phyloP scores from a whole-genome alignment of 1,140 invertebrate genomes.

The Diorhabda sublineata region DNA sequence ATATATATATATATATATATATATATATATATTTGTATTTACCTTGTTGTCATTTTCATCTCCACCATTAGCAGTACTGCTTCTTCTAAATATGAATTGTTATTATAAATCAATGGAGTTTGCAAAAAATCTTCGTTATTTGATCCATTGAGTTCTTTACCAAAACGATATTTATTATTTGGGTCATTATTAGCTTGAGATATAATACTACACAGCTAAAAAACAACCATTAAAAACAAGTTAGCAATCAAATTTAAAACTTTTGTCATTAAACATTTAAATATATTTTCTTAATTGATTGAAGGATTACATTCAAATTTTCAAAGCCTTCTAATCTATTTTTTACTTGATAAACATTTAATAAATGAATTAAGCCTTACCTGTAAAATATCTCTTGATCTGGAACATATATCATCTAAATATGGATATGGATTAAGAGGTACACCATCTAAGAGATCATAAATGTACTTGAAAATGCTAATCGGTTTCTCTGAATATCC shows the following conservation, averaged over 20 bases:
- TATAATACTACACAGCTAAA: conserved; percentile 33
- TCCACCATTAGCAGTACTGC: conserved; percentile 40
- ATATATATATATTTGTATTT: neutral
- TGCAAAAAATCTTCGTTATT: neutral
- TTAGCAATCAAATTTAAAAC: conserved; percentile 13
- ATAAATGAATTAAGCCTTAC: conserved; percentile 46
- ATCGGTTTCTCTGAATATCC: conserved; percentile 62
- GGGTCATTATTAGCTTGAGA: conserved; percentile 19
- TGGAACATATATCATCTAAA: conserved; percentile 64
- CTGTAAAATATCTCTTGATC: conserved; percentile 67
- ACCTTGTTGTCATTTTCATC: conserved; percentile 58
- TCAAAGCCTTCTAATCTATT: no score
- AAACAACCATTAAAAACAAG: neutral
- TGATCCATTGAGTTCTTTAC: conserved; percentile 17
- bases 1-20: no score
- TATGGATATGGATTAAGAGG: conserved; percentile 62
- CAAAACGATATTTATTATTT: conserved; percentile 12
- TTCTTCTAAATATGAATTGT: conserved; percentile 26
- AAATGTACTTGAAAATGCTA: conserved; percentile 66
- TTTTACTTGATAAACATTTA: no score
- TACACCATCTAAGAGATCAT: conserved; percentile 56
- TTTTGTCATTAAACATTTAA: neutral
- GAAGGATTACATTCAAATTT: no score
- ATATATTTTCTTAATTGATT: no score
- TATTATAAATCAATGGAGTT: neutral